Conservation (phyloP, 1,140 invertebrate genomes). For the Argopecten irradians region DNA sequence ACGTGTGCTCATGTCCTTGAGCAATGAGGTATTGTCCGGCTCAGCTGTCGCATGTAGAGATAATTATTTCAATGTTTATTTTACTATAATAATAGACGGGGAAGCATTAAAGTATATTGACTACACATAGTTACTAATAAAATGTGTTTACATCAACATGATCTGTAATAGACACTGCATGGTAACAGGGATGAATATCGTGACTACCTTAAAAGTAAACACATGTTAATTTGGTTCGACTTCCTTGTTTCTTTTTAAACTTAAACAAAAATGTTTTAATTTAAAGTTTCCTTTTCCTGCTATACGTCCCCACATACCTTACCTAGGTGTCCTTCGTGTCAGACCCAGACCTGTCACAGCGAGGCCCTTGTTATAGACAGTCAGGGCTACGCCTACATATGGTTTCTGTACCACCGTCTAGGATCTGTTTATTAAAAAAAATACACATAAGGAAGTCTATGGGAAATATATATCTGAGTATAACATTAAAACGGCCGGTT, state of each 20-base stretch:
- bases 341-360: neutral
- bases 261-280: neutral
- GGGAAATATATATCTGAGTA: constrained; percentile 10
- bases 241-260: neutral
- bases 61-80: no score
- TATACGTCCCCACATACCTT: neutral
- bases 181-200: neutral
- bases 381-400: neutral
- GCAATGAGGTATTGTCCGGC: no score
- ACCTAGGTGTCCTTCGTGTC: neutral
- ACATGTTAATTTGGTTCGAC: neutral
- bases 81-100: no score
- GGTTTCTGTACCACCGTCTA: neutral
- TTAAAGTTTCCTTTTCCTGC: neutral
- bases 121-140: no score
- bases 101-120: no score
- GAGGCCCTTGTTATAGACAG: neutral
- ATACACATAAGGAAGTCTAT: constrained; percentile 7
- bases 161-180: neutral
- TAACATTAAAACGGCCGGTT: neutral
- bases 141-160: no score
- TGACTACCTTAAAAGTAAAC: neutral
- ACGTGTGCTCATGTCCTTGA: no score
- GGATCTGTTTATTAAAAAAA: neutral
- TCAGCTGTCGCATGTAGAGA: no score